Evolutionary conservation across 2,888 invertebrate genomes (phyloP).

Genomic region (Balanococcus diminutus): DNA sequence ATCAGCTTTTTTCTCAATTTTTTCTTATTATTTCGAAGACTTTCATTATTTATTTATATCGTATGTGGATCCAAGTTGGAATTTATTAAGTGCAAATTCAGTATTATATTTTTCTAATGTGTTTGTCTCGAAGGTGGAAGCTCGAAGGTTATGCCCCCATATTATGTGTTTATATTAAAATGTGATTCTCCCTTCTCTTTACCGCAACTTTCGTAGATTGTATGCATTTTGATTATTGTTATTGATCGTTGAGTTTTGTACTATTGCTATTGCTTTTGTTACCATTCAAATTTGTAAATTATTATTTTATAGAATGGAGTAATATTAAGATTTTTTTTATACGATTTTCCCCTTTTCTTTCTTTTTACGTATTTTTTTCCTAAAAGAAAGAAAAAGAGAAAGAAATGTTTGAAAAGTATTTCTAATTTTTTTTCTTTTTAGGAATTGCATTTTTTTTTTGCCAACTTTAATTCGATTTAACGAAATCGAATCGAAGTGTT

Average conservation of each 20-base stretch:
- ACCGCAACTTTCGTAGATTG: constrained; percentile 37
- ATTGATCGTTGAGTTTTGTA: constrained; percentile 34
- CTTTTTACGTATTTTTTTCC: not conserved
- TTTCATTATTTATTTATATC: not conserved
- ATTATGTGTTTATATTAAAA: not conserved
- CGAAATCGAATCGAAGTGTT: not conserved
- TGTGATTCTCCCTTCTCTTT: not conserved
- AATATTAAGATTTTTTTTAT: not conserved
- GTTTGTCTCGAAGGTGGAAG: not conserved
- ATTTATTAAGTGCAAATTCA: not conserved
- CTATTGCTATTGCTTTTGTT: constrained; percentile 45
- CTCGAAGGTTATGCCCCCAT: not conserved
- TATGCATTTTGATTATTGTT: constrained; percentile 28
- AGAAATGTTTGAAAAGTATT: not conserved
- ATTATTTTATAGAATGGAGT: constrained; percentile 42
- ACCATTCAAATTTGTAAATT: constrained; percentile 50
- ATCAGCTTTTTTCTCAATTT: not conserved
- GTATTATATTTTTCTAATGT: not conserved
- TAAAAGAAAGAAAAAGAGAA: not conserved
- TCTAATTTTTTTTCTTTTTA: not conserved
- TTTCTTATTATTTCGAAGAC: not conserved
- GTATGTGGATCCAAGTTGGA: not conserved
- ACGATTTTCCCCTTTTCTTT: not conserved
- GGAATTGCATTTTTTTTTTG: not conserved
- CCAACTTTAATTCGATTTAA: not conserved